Percentiles rank a stretch among this genome's conserved stretches.
These are phyloP conservation scores for Cryptus viduatorius DNA, from an alignment of 2,888 invertebrate genomes.

Conservation along the genomic window DNA sequence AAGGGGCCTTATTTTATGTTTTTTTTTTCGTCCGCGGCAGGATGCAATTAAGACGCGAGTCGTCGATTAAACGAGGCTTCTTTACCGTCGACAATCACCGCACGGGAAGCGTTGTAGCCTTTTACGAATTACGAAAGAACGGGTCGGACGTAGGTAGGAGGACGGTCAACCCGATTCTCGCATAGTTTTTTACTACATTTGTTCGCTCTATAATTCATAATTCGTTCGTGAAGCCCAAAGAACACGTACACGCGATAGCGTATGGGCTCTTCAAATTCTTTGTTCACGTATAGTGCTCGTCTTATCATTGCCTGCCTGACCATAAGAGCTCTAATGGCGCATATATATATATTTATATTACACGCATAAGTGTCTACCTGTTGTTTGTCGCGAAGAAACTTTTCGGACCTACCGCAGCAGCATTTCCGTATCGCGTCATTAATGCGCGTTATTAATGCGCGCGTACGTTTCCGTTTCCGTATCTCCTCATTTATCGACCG, in stretches of 20 bases:
- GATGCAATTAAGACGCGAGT: constrained; percentile 61
- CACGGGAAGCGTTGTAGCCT: constrained; percentile 50
- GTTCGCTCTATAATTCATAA: constrained; percentile 39
- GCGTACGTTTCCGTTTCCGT: constrained; percentile 8
- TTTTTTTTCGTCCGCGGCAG: constrained; percentile 43
- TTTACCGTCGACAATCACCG: constrained; percentile 18
- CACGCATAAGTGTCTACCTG: constrained; percentile 5
- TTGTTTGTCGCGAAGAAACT: constrained; percentile 5
- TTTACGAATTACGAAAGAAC: constrained; percentile 45
- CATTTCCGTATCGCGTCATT: constrained; percentile 38
- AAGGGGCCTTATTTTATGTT: not conserved
- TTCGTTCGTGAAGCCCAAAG: constrained; percentile 41
- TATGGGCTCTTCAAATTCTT: constrained; percentile 41
- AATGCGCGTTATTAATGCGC: not conserved
- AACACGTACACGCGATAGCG: constrained; percentile 50
- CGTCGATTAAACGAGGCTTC: constrained; percentile 45
- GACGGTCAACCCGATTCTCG: constrained; percentile 18
- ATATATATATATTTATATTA: not conserved
- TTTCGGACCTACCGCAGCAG: constrained; percentile 44
- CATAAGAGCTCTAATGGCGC: not conserved
- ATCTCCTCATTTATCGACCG: constrained; percentile 18
- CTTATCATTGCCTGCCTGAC: constrained; percentile 37
- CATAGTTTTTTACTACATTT: constrained; percentile 1
- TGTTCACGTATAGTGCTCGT: not conserved
- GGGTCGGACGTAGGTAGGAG: constrained; percentile 1